Base-by-base conservation (phyloP, 2,113 vertebrate genomes). In the Dipodomys stephensi region DNA sequence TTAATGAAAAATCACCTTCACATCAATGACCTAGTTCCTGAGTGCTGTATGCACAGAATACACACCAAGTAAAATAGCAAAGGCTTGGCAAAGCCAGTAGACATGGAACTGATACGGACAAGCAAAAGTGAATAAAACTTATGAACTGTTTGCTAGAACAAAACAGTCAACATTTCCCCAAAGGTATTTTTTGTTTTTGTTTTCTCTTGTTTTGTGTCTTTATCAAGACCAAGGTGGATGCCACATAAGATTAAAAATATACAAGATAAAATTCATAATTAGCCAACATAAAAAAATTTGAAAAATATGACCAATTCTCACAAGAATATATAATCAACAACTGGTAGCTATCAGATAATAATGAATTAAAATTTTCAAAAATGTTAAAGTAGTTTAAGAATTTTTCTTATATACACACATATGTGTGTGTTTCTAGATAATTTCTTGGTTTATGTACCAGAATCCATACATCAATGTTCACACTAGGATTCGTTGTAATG, bases 301-400 rank as follows among this genome's bases (percentile, higher is more conserved):
- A 32, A 92, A 95, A 80, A 83, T 19, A 68, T 20, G 15, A 15
- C 6, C 15, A 57, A 23, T 2, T 87, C 7, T 67, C 32, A 90
- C 30, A 28, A 27, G 35, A 90, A 89, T 79, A 82, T 15, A 74
- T 64, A 92, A 84, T 22, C 46, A 84, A 90, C 28, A 84, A 20
- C 25, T 85, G 80, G 15, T 28, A 94, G 86, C 18, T 12, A 3
- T 46, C 74, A 80, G 12, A 83, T 49, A 25, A 83, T 20, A 7
- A 94, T 67, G 4, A 72, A 27, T 68, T 92, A 92, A 15, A 32
- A 94, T 77, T 60, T 65, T 28, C 46, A 83, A 83, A 93, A 39
- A 64, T 15, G 67, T 92, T 35, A 94, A 69, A 73, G 3, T 30
- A 92, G 35, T 30, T 87, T 39, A 65, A 87, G 32, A 64, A 30